A percentile compares a stretch with the other conserved stretches of the same genome.
Evolutionary conservation across 2,797 vertebrate species (phyloP).

Genomic region (Scomberomorus guttatus): DNA sequence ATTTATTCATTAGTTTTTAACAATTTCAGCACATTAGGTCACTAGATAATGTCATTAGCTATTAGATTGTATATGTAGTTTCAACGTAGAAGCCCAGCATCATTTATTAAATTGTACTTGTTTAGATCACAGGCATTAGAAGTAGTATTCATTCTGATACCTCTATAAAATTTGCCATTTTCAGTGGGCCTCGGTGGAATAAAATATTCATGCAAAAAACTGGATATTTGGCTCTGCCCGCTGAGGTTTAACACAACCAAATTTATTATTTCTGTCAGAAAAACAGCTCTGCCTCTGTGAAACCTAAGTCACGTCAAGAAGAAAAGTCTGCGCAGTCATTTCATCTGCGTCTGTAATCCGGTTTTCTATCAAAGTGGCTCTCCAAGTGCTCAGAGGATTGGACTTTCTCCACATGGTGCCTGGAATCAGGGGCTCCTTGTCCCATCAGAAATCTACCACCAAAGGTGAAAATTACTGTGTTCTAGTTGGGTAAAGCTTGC

Average conservation of each 20-base stretch:
- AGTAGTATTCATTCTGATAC: background rate
- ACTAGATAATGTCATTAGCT: background rate
- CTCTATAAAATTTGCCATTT: background rate
- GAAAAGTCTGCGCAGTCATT: conserved; percentile 19
- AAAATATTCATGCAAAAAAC: conserved; percentile 7
- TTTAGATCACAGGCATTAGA: background rate
- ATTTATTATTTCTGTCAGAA: conserved; percentile 12
- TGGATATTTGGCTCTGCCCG: background rate
- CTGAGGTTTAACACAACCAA: conserved; percentile 24
- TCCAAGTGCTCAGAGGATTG: conserved; percentile 35
- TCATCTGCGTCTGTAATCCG: conserved; percentile 49
- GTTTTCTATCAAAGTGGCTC: conserved; percentile 56
- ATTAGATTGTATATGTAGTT: background rate
- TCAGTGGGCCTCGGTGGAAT: background rate
- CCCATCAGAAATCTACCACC: conserved; percentile 54
- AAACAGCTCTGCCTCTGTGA: conserved; percentile 8
- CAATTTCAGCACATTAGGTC: background rate
- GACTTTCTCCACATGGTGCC: conserved; percentile 33
- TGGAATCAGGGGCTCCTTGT: conserved; percentile 48
- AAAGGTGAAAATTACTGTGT: conserved; percentile 61
- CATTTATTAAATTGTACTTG: background rate
- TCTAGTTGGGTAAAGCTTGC: conserved; percentile 32
- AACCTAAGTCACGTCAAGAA: conserved; percentile 26
- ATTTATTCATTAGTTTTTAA: background rate
- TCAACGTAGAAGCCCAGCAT: background rate